A percentile compares a stretch with the other conserved stretches of the same genome.
phyloP scores from a whole-genome alignment of 2,797 vertebrate species.

The Hemitrygon akajei region DNA sequence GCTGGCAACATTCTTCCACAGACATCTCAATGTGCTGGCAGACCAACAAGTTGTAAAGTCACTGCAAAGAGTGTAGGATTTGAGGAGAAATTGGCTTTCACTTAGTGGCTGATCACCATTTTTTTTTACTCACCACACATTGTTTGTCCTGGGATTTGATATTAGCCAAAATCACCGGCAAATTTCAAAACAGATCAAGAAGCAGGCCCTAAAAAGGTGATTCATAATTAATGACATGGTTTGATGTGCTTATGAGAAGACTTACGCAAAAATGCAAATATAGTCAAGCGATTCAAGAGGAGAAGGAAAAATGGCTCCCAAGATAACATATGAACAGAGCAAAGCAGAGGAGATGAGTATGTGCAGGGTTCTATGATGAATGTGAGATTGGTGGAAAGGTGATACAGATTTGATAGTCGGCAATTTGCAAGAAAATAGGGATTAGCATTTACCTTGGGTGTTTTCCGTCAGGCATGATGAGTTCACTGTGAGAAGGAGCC shows the following conservation, averaged over 20 bases:
- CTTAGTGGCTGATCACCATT: not conserved
- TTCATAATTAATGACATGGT: too few species aligned
- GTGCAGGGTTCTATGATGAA: not conserved
- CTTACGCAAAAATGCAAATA: too few species aligned
- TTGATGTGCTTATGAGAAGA: too few species aligned
- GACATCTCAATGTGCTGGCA: too few species aligned
- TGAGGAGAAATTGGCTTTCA: not conserved
- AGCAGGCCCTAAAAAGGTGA: too few species aligned
- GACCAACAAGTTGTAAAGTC: not conserved
- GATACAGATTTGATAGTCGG: not conserved
- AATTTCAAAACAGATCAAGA: too few species aligned
- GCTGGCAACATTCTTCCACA: too few species aligned
- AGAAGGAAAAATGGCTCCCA: not conserved
- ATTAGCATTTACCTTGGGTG: not conserved
- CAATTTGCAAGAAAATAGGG: not conserved
- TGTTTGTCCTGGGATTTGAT: too few species aligned
- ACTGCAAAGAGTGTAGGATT: not conserved
- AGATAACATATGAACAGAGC: not conserved
- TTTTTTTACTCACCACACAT: too few species aligned
- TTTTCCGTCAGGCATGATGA: not conserved
- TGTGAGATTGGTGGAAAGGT: not conserved
- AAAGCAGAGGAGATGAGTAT: not conserved
- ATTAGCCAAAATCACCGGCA: too few species aligned
- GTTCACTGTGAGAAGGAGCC: not conserved
- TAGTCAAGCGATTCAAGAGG: too few species aligned